phyloP scores from a whole-genome alignment of 2,888 invertebrate species.

The Ommatoiulus sabulosus region DNA sequence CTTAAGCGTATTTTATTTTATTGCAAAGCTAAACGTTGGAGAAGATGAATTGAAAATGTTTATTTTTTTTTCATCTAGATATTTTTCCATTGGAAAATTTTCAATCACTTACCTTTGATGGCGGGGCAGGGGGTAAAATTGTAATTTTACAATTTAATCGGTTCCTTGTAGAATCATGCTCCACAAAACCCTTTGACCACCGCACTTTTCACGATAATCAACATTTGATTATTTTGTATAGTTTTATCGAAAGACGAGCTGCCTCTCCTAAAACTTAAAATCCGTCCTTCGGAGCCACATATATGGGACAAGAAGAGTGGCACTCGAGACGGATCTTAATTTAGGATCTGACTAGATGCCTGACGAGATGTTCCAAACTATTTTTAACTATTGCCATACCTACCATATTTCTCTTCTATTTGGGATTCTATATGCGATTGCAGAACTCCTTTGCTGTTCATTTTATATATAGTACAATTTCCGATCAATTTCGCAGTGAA shows the following conservation, averaged over 20 bases:
- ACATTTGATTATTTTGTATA: background rate
- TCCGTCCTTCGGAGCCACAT: slow-evolving; percentile 24
- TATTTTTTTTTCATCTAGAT: background rate
- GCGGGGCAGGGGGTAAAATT: background rate
- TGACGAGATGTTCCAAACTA: slow-evolving; percentile 42
- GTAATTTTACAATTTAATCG: too few species aligned
- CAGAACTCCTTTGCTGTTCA: background rate
- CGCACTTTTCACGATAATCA: background rate
- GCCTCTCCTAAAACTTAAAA: slow-evolving; percentile 23
- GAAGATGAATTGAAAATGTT: background rate
- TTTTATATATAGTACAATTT: too few species aligned
- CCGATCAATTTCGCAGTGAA: too few species aligned
- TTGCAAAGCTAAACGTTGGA: background rate
- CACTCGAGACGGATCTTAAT: slow-evolving; percentile 25
- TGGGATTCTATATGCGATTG: background rate
- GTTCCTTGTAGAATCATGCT: background rate
- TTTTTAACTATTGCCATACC: slow-evolving; percentile 45
- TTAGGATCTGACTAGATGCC: slow-evolving; percentile 47
- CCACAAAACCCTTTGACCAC: background rate
- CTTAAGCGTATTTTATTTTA: background rate
- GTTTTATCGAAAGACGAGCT: slow-evolving; percentile 25
- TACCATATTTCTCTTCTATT: background rate
- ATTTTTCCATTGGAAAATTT: background rate
- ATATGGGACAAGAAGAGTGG: slow-evolving; percentile 9
- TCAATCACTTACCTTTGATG: background rate